Percentiles rank a stretch among this genome's conserved stretches.
phyloP scores from a whole-genome alignment of 2,888 invertebrate genomes.

The Eupithecia vulgata region DNA sequence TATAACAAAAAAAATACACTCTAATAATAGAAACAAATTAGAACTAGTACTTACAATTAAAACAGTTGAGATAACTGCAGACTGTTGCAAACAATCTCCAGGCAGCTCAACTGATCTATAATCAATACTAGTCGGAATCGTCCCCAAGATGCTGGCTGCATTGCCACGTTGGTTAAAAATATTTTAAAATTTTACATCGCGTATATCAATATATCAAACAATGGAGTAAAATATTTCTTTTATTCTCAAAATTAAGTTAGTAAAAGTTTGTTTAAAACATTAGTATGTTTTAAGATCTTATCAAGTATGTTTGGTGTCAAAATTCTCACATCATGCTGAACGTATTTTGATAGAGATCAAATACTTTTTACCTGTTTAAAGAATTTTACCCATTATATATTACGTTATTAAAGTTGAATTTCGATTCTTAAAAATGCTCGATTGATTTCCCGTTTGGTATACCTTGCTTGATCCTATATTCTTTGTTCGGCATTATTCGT shows the following conservation, averaged over 20 bases:
- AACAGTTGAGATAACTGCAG: no score
- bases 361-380: not conserved
- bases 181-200: not conserved
- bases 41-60: no score
- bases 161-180: no score
- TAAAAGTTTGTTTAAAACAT: slow-evolving; percentile 84
- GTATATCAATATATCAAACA: slow-evolving; percentile 65
- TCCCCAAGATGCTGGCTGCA: no score
- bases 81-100: no score
- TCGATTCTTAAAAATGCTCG: not conserved
- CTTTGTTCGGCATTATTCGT: slow-evolving; percentile 77
- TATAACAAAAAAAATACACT: no score
- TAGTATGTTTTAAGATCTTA: slow-evolving; percentile 81
- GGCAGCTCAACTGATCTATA: no score
- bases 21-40: no score
- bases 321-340: slow-evolving; percentile 83
- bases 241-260: slow-evolving; percentile 82
- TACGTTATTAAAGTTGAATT: not conserved
- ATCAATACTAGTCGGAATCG: no score
- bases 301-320: slow-evolving; percentile 81
- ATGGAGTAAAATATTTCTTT: slow-evolving; percentile 68
- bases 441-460: slow-evolving; percentile 8
- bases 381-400: not conserved
- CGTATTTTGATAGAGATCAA: slow-evolving; percentile 64
- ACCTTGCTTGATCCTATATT: slow-evolving; percentile 57